phyloP scores from a whole-genome alignment of 2,888 invertebrate genomes.

The Leptodirus hochenwartii region DNA sequence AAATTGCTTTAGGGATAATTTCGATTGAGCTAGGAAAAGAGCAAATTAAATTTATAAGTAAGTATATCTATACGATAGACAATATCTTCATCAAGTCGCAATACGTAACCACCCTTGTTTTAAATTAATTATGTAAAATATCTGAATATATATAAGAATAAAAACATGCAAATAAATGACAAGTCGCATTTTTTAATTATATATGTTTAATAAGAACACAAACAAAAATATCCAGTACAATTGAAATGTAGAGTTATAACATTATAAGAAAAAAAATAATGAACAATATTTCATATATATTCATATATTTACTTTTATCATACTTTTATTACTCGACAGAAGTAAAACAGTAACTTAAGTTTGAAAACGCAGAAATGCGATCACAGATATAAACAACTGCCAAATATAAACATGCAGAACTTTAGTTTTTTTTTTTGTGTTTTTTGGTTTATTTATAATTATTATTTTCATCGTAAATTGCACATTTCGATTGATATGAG shows the following conservation, averaged over 20 bases:
- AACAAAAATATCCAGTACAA: conserved; percentile 25
- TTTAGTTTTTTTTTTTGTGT: conserved; percentile 14
- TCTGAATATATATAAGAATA: no score
- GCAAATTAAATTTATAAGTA: no score
- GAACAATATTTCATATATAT: conserved; percentile 12
- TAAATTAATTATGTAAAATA: no score
- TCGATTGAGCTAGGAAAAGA: no score
- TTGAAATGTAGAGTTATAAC: conserved; percentile 22
- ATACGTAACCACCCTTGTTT: no score
- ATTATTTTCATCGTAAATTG: conserved; percentile 25
- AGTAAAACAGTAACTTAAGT: conserved; percentile 11
- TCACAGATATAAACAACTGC: conserved; percentile 30
- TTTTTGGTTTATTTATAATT: conserved; percentile 5
- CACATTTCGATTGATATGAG: conserved; percentile 30
- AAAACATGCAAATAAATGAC: no score
- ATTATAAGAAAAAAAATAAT: conserved; percentile 16
- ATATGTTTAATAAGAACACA: conserved; percentile 25
- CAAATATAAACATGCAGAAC: conserved; percentile 28
- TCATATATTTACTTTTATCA: conserved; percentile 3
- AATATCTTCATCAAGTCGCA: no score
- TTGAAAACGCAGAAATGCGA: conserved; percentile 23
- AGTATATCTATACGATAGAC: no score
- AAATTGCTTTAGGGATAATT: no score
- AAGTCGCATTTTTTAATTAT: no score
- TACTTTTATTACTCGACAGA: conserved; percentile 16